Evolutionary conservation across 1,140 invertebrate genomes (phyloP), one percentile per base, ranked within the genome.

Genomic region (Meloidogyne chitwoodi): DNA sequence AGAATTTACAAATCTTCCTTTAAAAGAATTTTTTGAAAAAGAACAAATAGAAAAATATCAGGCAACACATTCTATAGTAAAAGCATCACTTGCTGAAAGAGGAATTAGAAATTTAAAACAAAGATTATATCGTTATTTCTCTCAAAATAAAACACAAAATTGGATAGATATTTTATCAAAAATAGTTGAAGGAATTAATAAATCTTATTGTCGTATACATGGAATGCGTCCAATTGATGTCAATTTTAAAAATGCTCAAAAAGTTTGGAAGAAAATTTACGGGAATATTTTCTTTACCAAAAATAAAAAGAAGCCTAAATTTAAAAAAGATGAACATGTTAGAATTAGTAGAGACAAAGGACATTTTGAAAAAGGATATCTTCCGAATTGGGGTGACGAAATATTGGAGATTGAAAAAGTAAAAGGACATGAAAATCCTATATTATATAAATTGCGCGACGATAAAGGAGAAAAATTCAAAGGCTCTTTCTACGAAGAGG

Each of bases 51-150:
- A 24, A 24, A 68, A 68, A 24, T 24, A 68, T 16, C 19, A 26
- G 5, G 63, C 61, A 6, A 44, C 65, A 5, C 22, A 64, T 27
- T 31, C 63, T 26, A 56, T 22, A 3, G 64, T 80, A 11, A 76
- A 80, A 26, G 80, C 80, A 11, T 61, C 62, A 22, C 19, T 83
- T 34, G 80, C 74, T 4, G n/a, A n/a, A n/a, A n/a, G n/a, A n/a
- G n/a, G n/a, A n/a, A n/a, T n/a, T n/a, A n/a, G n/a, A n/a, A n/a
- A n/a, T n/a, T n/a, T n/a, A n/a, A n/a, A n/a, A n/a, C n/a, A n/a
- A n/a, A n/a, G n/a, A n/a, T n/a, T n/a, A n/a, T n/a, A n/a, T n/a
- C n/a, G n/a, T n/a, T n/a, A n/a, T n/a, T n/a, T n/a, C n/a, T n/a
- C n/a, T n/a, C 34, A 68, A 68, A 22, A 34, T 2, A 26, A 68